Conservation (phyloP, 23 tunicate species). For the Pegea sp. region DNA sequence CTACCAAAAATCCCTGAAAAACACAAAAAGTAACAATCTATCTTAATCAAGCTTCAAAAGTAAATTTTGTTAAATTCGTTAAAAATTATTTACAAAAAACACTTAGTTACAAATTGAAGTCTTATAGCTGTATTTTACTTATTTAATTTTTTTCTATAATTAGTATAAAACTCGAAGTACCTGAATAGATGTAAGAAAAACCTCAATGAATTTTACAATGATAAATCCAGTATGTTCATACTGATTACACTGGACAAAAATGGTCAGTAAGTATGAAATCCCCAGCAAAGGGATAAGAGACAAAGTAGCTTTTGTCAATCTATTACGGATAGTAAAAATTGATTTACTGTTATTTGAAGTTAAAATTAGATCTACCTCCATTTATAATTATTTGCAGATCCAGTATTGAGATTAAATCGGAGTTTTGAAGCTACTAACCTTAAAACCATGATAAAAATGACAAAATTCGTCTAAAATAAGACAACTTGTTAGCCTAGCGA, state of each 20-base stretch:
- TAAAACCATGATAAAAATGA: too few species aligned
- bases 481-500: too few species aligned
- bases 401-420: too few species aligned
- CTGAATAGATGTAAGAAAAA: neutral
- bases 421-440: too few species aligned
- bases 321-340: too few species aligned
- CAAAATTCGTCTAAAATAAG: too few species aligned
- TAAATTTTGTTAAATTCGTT: too few species aligned
- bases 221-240: neutral
- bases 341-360: too few species aligned
- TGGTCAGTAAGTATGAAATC: neutral
- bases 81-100: too few species aligned
- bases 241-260: neutral
- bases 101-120: too few species aligned
- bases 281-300: neutral
- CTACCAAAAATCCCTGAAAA: neutral
- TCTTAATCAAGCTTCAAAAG: neutral
- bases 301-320: neutral
- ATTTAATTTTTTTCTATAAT: neutral
- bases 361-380: too few species aligned
- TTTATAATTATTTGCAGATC: too few species aligned
- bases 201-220: neutral
- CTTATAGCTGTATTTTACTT: neutral
- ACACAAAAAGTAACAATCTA: neutral
- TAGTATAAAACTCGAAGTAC: neutral